These are phyloP conservation scores for Campoplex capitator DNA, from an alignment of 2,888 invertebrate species.

Conservation along the genomic window DNA sequence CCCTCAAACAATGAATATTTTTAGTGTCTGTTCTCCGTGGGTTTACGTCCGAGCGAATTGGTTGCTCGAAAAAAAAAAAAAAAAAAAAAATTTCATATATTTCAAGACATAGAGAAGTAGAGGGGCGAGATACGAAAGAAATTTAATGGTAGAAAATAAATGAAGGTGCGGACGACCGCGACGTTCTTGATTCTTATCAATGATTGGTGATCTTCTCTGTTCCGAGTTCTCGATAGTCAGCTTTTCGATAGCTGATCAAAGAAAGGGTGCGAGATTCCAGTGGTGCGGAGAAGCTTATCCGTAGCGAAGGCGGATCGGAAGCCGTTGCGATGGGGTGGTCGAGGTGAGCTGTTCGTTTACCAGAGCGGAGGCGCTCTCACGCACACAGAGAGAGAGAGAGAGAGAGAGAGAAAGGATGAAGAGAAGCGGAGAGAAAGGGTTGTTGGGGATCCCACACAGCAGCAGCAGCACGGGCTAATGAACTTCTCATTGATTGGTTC, in stretches of 20 bases:
- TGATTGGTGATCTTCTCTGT: slow-evolving; percentile 79
- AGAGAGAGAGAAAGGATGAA: not conserved
- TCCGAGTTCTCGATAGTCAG: slow-evolving; percentile 45
- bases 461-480: slow-evolving; percentile 78
- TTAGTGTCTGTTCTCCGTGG: not conserved
- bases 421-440: slow-evolving; percentile 41
- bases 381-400: slow-evolving; percentile 45
- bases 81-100: not conserved
- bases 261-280: slow-evolving; percentile 43
- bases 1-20: not conserved
- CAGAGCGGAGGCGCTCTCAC: slow-evolving; percentile 64
- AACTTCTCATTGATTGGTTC: slow-evolving; percentile 84
- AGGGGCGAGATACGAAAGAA: not conserved
- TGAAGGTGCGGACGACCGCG: slow-evolving; percentile 18
- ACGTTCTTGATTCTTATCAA: slow-evolving; percentile 79
- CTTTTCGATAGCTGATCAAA: slow-evolving; percentile 43
- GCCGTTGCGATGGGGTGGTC: slow-evolving; percentile 19
- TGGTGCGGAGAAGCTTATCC: slow-evolving; percentile 37
- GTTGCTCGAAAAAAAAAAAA: not conserved
- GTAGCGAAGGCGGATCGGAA: slow-evolving; percentile 60
- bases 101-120: not conserved
- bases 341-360: slow-evolving; percentile 70
- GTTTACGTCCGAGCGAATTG: not conserved
- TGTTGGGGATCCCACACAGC: slow-evolving; percentile 66
- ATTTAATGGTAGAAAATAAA: not conserved